Conservation (phyloP, 2,888 invertebrate genomes). For the Rhagonycha fulva region DNA sequence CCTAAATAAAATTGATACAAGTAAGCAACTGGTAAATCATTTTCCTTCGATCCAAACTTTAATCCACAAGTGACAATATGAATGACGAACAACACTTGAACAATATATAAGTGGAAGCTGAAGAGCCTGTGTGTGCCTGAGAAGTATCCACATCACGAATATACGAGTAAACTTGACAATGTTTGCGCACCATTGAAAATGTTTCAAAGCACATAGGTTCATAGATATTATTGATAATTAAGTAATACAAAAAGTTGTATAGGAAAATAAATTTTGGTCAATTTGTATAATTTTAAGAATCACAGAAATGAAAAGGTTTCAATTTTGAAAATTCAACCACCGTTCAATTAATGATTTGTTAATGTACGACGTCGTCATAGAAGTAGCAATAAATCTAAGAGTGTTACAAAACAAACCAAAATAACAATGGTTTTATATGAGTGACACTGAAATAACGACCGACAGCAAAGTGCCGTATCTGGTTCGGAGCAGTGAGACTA, state of each 20-base stretch:
- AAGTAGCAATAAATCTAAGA: conserved; percentile 50
- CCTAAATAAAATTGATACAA: background rate
- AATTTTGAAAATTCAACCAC: conserved; percentile 1
- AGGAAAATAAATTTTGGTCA: background rate
- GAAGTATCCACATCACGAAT: background rate
- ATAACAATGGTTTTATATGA: conserved; percentile 53
- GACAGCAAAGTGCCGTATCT: conserved; percentile 34
- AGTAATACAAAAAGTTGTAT: background rate
- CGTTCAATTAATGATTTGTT: conserved; percentile 31
- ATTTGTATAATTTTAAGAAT: background rate
- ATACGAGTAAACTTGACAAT: background rate
- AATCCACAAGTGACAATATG: background rate
- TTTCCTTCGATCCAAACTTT: background rate
- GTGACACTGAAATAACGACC: conserved; percentile 53
- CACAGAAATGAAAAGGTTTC: background rate
- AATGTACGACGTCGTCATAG: conserved; percentile 24
- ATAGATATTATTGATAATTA: no score
- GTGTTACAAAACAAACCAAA: conserved; percentile 55
- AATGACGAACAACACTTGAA: background rate
- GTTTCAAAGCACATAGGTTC: background rate
- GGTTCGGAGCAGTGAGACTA: conserved; percentile 39
- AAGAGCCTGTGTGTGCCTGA: background rate
- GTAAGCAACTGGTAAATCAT: background rate
- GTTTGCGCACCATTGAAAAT: background rate
- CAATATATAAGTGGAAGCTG: background rate